Conservation (phyloP, 2,797 vertebrate genomes). For the Linurgus olivaceus region DNA sequence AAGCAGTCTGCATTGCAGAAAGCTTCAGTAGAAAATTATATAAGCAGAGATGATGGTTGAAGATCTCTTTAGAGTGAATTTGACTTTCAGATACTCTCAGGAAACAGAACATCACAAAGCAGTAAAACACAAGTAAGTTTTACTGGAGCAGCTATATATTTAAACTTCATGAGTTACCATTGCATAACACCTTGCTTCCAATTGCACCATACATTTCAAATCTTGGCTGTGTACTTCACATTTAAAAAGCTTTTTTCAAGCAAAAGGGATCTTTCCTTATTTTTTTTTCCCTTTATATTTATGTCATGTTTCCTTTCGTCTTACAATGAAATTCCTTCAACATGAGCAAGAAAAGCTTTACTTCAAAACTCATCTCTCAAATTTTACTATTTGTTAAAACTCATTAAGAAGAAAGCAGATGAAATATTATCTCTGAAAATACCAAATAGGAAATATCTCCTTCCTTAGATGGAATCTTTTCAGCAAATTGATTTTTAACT, state of each 20-base stretch:
- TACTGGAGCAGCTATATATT: not conserved
- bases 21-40: not conserved
- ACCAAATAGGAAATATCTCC: not conserved
- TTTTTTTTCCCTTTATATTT: not conserved
- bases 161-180: not conserved
- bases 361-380: not conserved
- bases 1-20: not conserved
- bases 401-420: not conserved
- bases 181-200: not conserved
- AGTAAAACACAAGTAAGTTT: not conserved
- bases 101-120: not conserved
- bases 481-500: not conserved
- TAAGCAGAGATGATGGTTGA: not conserved
- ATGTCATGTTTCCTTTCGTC: not conserved
- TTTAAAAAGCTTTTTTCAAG: not conserved
- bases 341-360: not conserved
- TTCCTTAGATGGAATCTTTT: not conserved
- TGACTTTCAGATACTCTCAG: conserved; percentile 6
- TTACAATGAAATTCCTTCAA: not conserved
- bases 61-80: not conserved
- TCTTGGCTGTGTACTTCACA: not conserved
- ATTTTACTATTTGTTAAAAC: not conserved
- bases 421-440: not conserved
- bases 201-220: not conserved
- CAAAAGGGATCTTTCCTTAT: not conserved